Evolutionary conservation across 1,140 invertebrate genomes (phyloP).

Genomic region (Eriocheir sinensis): DNA sequence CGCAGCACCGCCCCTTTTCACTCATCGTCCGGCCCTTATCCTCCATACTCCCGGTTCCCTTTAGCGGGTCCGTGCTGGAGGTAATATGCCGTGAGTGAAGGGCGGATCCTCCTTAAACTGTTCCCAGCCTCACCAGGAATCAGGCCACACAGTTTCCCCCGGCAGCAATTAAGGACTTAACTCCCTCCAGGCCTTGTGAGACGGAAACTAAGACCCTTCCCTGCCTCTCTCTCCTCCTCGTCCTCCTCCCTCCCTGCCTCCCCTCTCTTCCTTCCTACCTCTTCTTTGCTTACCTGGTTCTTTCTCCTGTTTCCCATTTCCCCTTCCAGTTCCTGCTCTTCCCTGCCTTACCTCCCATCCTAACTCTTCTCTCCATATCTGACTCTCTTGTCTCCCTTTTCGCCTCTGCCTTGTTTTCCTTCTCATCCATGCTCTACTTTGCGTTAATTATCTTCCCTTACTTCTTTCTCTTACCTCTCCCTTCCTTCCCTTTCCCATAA

Average conservation of each 20-base stretch:
- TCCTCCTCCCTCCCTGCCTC: background rate
- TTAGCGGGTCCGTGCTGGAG: background rate
- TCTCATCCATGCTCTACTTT: background rate
- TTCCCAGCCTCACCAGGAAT: constrained; percentile 35
- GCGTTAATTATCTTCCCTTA: background rate
- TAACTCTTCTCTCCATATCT: background rate
- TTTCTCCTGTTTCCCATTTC: too few species aligned
- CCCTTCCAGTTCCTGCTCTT: too few species aligned
- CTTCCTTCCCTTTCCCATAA: background rate
- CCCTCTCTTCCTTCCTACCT: background rate
- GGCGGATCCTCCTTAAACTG: background rate
- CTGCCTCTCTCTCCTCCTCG: background rate
- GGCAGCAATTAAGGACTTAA: constrained; percentile 48
- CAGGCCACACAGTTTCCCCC: constrained; percentile 53
- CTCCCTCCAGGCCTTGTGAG: constrained; percentile 37
- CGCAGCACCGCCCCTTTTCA: too few species aligned
- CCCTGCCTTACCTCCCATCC: background rate
- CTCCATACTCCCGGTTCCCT: too few species aligned
- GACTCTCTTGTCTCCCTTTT: too few species aligned
- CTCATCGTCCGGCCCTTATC: too few species aligned
- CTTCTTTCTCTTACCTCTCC: background rate
- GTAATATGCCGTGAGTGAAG: background rate
- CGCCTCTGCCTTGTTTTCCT: background rate
- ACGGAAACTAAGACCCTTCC: constrained; percentile 25
- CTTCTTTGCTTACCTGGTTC: too few species aligned